These are phyloP conservation scores for Drosophila nebulosa DNA, from an alignment of 1,140 invertebrate species.

Conservation along the genomic window DNA sequence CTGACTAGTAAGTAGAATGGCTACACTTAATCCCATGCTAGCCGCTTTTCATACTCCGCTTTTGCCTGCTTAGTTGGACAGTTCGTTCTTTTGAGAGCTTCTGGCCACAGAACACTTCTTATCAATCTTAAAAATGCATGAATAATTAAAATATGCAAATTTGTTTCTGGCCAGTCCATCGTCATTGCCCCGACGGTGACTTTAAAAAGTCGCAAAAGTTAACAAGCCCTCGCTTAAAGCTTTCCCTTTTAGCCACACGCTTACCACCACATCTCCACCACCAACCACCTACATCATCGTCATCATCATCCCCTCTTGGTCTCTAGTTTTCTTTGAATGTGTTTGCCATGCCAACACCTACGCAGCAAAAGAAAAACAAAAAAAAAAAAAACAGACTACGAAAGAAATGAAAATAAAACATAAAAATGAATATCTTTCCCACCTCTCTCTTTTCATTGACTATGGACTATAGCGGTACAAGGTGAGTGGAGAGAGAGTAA, in stretches of 20 bases:
- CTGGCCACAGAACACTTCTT: slow-evolving; percentile 49
- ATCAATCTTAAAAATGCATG: slow-evolving; percentile 79
- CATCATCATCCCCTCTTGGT: neutral
- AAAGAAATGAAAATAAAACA: neutral
- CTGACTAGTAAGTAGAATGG: neutral
- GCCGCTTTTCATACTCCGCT: neutral
- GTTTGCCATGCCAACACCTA: slow-evolving; percentile 53
- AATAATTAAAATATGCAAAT: slow-evolving; percentile 79
- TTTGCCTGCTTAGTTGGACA: slow-evolving; percentile 8
- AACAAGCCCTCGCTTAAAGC: slow-evolving; percentile 29
- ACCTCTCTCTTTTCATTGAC: slow-evolving; percentile 30
- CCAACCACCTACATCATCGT: neutral
- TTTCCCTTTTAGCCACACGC: slow-evolving; percentile 3
- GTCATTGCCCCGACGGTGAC: slow-evolving; percentile 6
- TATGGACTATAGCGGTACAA: slow-evolving; percentile 24
- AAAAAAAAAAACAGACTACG: neutral
- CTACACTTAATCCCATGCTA: neutral
- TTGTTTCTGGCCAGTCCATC: slow-evolving; percentile 48
- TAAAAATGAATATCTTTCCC: slow-evolving; percentile 1
- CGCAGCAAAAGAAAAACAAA: neutral
- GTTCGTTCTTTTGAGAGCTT: neutral
- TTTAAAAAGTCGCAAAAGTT: slow-evolving; percentile 45
- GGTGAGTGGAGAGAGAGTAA: slow-evolving; percentile 6
- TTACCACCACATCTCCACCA: neutral
- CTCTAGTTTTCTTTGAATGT: slow-evolving; percentile 19